Conservation (phyloP, 2,797 vertebrate genomes). For the Synaphobranchus kaupii region DNA sequence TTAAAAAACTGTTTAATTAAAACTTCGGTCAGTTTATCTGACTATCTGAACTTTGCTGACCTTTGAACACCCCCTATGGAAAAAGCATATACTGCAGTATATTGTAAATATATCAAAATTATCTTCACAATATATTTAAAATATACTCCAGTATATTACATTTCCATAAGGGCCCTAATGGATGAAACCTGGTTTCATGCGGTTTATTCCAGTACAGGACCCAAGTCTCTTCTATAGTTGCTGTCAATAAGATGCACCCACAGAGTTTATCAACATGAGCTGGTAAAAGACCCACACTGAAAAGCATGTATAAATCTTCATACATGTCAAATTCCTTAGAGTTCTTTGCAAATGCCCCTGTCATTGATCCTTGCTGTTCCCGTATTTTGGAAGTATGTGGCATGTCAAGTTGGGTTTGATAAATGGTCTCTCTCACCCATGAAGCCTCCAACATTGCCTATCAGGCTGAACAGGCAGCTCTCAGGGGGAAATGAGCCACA, state of each 20-base stretch:
- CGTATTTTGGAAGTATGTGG: background rate
- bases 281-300: background rate
- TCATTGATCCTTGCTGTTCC: background rate
- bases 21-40: too few species aligned
- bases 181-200: background rate
- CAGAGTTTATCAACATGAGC: background rate
- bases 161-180: too few species aligned
- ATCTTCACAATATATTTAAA: too few species aligned
- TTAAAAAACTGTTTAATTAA: too few species aligned
- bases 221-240: background rate
- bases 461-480: constrained; percentile 92
- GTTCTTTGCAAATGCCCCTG: background rate
- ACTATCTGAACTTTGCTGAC: too few species aligned
- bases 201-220: background rate
- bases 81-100: too few species aligned
- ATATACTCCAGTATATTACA: too few species aligned
- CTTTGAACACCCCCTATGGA: too few species aligned
- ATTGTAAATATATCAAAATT: too few species aligned
- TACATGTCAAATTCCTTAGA: background rate
- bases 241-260: background rate
- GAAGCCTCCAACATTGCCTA: constrained; percentile 89
- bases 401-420: background rate
- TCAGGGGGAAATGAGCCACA: constrained; percentile 89
- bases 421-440: constrained; percentile 79
- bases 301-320: background rate